Percentiles rank a stretch among this genome's conserved stretches.
These are phyloP conservation scores for Melinopterus prodromus DNA, from an alignment of 2,888 invertebrate genomes.

Conservation along the genomic window DNA sequence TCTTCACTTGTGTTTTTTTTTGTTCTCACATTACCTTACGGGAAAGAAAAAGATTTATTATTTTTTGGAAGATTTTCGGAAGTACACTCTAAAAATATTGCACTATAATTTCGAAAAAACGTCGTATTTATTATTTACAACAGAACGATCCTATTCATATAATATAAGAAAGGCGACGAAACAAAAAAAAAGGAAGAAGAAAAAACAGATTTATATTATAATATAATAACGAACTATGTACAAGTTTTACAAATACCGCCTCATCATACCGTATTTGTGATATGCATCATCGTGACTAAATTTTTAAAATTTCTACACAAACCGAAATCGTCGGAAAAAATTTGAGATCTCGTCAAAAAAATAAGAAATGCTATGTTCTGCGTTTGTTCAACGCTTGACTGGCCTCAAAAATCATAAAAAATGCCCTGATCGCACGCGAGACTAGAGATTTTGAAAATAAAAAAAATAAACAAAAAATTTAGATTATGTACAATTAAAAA, in stretches of 20 bases:
- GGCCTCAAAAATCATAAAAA: not conserved
- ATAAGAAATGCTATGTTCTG: not conserved
- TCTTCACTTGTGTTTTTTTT: constrained; percentile 52
- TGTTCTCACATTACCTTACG: constrained; percentile 53
- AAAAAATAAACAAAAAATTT: not conserved
- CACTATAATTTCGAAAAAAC: constrained; percentile 47
- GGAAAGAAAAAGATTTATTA: constrained; percentile 36
- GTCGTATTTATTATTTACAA: constrained; percentile 28
- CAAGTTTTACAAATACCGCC: constrained; percentile 4
- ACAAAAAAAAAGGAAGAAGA: not conserved
- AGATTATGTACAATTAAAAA: not conserved
- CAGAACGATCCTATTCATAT: not conserved
- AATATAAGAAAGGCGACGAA: not conserved
- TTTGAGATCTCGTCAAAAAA: not conserved
- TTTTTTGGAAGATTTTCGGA: constrained; percentile 37
- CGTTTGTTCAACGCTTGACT: not conserved
- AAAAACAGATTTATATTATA: constrained; percentile 1
- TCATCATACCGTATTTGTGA: not conserved
- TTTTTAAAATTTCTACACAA: not conserved
- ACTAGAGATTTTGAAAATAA: not conserved
- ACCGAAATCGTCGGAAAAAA: not conserved
- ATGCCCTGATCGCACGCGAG: constrained; percentile 4
- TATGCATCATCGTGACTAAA: not conserved
- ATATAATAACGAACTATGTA: not conserved
- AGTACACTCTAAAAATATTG: constrained; percentile 54